Evolutionary conservation across 2,888 invertebrate species (phyloP), one percentile per base, ranked within the genome.

Genomic region (Philhelius pedissequus): DNA sequence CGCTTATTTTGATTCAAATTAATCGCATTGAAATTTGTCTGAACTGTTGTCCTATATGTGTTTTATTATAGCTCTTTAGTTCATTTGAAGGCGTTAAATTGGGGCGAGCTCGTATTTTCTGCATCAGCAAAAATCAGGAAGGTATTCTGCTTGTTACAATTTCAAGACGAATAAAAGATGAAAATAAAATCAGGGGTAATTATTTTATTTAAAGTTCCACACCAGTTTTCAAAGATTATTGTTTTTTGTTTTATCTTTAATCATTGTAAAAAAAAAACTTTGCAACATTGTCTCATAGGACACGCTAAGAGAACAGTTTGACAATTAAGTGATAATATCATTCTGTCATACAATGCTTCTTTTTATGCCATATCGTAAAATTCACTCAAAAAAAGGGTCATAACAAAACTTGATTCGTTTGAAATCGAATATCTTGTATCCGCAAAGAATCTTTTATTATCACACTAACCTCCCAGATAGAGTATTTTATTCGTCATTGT

Each of bases 251-350:
- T 18, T 9, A 9, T 18, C 15, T 8, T 8, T 15, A 15, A 8
- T 15, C 3, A 8, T 40, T n/a, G 8, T 8, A 6, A 4, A 18
- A 18, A 38, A 18, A 27, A 52, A 32, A 40, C n/a, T 15, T n/a
- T 50, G 74, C 82, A 83, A 83, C 82, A 83, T 22, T 83, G 82
- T 83, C 74, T 64, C 58, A 38, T 11, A 1, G 11, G 2, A 3
- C 15, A 15, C 15, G n/a, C 13, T 38, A 9, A 38, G 40, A n/a
- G 40, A 62, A 62, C 48, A 73, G 43, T 74, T 78, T 68, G 27
- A 78, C 58, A 62, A 64, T 69, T 50, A 69, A 58, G 35, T 69
- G 78, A 74, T 73, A 64, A 78, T 83, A 64, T 77, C 62, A 77
- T 73, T 62, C 50, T 32, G 35, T 45, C 48, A 27, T 22, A 68